Evolutionary conservation across 2,113 vertebrate genomes (phyloP).

Genomic region (Argyrosomus japonicus): DNA sequence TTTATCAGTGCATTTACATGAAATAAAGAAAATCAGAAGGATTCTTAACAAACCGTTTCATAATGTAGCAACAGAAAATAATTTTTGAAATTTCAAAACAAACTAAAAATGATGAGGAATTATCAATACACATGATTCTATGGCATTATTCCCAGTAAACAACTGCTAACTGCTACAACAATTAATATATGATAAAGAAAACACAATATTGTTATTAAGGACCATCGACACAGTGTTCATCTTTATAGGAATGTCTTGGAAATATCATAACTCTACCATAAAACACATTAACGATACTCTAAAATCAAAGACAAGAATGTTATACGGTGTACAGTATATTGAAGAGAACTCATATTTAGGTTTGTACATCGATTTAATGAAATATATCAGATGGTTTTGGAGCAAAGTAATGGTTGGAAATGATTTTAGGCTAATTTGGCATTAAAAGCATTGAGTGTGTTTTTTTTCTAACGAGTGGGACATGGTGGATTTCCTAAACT

Average conservation of each 20-base stretch:
- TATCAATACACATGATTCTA: not conserved
- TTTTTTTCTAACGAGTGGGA: conserved; percentile 61
- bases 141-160: not conserved
- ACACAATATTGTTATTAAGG: not conserved
- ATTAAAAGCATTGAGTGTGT: conserved; percentile 63
- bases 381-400: not conserved
- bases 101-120: not conserved
- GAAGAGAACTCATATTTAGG: not conserved
- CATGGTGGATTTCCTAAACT: conserved; percentile 74
- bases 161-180: not conserved
- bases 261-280: not conserved
- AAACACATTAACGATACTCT: not conserved
- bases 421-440: conserved; percentile 47
- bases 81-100: not conserved
- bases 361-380: not conserved
- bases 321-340: no score
- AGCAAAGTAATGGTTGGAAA: not conserved
- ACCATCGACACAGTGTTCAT: not conserved
- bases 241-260: not conserved
- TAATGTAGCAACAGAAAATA: not conserved
- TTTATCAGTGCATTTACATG: not conserved
- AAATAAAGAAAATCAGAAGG: not conserved
- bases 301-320: no score
- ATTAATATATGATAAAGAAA: not conserved
- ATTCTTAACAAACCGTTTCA: not conserved